Conservation (phyloP, 2,888 invertebrate genomes). For the Agonopterix heracliana region DNA sequence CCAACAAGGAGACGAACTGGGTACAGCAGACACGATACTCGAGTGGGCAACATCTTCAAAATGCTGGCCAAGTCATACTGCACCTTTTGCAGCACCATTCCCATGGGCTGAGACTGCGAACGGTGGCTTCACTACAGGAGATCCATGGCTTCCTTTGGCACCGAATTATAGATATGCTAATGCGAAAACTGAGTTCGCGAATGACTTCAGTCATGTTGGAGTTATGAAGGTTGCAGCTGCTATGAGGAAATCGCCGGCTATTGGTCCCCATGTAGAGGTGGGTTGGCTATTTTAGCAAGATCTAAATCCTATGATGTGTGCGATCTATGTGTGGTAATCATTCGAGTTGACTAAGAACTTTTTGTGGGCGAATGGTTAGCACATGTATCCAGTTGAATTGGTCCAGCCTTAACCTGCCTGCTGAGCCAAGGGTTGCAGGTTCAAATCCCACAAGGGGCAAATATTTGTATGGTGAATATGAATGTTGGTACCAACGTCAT, state of each 20-base stretch:
- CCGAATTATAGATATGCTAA: constrained; percentile 79
- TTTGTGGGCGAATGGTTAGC: too few species aligned
- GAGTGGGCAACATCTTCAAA: constrained; percentile 56
- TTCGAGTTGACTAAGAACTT: too few species aligned
- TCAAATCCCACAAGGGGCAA: too few species aligned
- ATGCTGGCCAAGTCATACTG: constrained; percentile 62
- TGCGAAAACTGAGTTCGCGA: constrained; percentile 71
- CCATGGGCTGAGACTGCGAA: constrained; percentile 67
- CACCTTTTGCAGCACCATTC: constrained; percentile 48
- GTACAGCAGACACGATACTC: constrained; percentile 73
- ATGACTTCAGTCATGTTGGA: constrained; percentile 67
- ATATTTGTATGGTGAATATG: too few species aligned
- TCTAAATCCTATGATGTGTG: not conserved
- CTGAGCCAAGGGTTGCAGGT: too few species aligned
- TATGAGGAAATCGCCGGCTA: constrained; percentile 59
- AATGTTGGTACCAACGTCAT: too few species aligned
- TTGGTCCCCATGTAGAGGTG: constrained; percentile 62
- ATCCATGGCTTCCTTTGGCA: constrained; percentile 82
- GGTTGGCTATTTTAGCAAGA: constrained; percentile 1
- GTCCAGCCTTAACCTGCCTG: too few species aligned
- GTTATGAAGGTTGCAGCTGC: constrained; percentile 52
- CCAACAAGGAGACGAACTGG: constrained; percentile 89
- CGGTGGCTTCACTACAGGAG: constrained; percentile 67
- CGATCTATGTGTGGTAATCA: not conserved
- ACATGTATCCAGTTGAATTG: too few species aligned